Evolutionary conservation across 1,140 invertebrate genomes (phyloP).

Genomic region (Drosophila rhopaloa): DNA sequence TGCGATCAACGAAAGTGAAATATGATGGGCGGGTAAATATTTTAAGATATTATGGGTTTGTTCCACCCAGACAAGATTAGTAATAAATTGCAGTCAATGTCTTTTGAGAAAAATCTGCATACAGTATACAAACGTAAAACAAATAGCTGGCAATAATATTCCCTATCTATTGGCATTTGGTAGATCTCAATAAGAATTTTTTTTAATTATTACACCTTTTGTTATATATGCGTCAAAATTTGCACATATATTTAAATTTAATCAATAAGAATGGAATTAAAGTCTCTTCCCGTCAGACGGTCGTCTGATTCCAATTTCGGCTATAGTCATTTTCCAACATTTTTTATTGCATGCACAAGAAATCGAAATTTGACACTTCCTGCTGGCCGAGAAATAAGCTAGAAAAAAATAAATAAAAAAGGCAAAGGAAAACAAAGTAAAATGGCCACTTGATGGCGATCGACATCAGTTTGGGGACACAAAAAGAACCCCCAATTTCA

Average conservation of each 20-base stretch:
- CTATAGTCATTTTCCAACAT: conserved; percentile 4
- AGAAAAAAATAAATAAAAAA: conserved; percentile 61
- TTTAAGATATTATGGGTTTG: background rate
- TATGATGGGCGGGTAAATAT: background rate
- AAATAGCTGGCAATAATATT: no score
- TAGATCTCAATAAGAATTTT: no score
- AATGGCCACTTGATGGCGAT: conserved; percentile 67
- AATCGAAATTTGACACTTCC: conserved; percentile 70
- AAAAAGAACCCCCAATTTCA: conserved; percentile 44
- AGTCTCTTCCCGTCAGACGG: background rate
- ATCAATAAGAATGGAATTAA: background rate
- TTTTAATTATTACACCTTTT: no score
- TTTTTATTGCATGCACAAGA: conserved; percentile 47
- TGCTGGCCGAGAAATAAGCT: conserved; percentile 48
- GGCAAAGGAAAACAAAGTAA: conserved; percentile 54
- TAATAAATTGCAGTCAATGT: background rate
- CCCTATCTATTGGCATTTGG: no score
- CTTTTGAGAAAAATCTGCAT: background rate
- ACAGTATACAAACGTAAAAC: no score
- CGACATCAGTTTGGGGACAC: conserved; percentile 6
- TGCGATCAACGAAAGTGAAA: conserved; percentile 1
- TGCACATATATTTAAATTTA: no score
- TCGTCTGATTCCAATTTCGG: conserved; percentile 6
- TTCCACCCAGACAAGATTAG: background rate
- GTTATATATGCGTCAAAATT: no score